Evolutionary conservation across 30 jellyfish, hydroid and myxozoan genomes (phyloP).

Genomic region (Phacellophora camtschatica): DNA sequence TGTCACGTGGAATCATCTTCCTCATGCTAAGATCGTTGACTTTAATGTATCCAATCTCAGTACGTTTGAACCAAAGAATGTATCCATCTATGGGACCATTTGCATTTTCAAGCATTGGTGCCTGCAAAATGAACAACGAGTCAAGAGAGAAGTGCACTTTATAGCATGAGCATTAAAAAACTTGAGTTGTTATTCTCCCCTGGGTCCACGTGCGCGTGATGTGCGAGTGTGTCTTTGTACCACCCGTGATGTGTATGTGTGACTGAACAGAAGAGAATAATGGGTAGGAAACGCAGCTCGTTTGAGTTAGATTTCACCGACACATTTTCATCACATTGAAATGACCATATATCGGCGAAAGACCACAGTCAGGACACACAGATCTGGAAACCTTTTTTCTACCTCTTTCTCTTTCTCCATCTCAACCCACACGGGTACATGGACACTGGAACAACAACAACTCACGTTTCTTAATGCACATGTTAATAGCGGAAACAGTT

Average conservation of each 20-base stretch:
- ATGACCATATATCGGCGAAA: background rate
- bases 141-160: background rate
- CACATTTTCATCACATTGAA: background rate
- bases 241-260: background rate
- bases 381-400: background rate
- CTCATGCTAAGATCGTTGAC: constrained; percentile 14
- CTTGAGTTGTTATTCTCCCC: too few relatives aligned
- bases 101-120: constrained; percentile 27
- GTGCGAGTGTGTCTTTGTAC: too few relatives aligned
- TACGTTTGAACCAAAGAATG: constrained; percentile 19
- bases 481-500: too few relatives aligned
- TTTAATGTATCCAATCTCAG: constrained; percentile 30
- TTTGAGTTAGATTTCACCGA: background rate
- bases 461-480: too few relatives aligned
- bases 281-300: background rate
- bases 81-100: constrained; percentile 71
- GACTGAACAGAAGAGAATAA: background rate
- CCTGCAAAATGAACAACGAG: background rate
- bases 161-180: too few relatives aligned
- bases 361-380: background rate
- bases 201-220: too few relatives aligned
- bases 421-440: too few relatives aligned
- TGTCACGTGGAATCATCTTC: constrained; percentile 9
- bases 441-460: too few relatives aligned
- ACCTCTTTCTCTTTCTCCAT: background rate